Conservation (phyloP, 1,140 invertebrate species). For the Conus betulinus region DNA sequence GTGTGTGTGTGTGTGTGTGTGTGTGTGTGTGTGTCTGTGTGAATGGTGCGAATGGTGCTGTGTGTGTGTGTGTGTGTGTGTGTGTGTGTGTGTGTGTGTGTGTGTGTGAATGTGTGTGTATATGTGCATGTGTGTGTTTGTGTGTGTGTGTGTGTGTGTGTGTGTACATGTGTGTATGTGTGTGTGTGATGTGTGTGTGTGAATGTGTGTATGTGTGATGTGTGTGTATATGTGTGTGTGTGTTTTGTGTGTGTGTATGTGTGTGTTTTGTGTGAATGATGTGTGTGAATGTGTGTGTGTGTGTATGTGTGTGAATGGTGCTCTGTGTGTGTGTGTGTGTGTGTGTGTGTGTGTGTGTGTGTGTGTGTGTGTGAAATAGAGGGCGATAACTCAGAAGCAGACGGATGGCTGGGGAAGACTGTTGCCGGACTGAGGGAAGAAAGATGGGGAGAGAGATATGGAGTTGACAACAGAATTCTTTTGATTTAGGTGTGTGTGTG, state of each 20-base stretch:
- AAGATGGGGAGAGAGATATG: too few species aligned
- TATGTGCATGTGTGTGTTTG: neutral
- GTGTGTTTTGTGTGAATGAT: neutral
- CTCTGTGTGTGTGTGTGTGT: neutral
- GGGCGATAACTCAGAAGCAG: too few species aligned
- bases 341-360: neutral
- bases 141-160: neutral
- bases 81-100: neutral
- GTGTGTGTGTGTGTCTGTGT: neutral
- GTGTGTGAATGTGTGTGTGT: too few species aligned
- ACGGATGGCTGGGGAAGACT: too few species aligned
- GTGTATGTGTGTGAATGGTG: too few species aligned
- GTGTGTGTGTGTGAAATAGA: too few species aligned
- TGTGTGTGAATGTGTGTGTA: neutral
- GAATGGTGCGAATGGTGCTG: neutral
- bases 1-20: constrained; percentile 6
- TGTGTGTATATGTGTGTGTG: too few species aligned
- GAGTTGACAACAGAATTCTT: too few species aligned
- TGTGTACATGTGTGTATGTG: neutral
- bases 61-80: neutral
- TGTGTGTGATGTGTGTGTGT: neutral
- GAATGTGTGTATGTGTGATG: neutral
- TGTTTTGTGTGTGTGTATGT: neutral
- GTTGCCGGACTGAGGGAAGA: too few species aligned
- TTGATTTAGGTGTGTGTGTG: too few species aligned